These are phyloP conservation scores for Lissonota sp. DNA, from an alignment of 2,888 invertebrate species.

Conservation along the genomic window DNA sequence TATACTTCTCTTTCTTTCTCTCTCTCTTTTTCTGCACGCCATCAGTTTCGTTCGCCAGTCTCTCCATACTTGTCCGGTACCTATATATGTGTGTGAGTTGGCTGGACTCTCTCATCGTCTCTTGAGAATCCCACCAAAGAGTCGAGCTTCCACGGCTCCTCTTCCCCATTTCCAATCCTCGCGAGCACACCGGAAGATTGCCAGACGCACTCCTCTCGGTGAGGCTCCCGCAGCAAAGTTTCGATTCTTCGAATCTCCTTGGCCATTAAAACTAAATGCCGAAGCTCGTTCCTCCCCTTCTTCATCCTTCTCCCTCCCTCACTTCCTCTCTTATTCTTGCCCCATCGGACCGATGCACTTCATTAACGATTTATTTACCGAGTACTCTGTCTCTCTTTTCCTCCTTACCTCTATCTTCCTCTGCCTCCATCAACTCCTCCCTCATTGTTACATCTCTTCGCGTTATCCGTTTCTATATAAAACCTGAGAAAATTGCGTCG, in stretches of 20 bases:
- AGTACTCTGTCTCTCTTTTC: slow-evolving; percentile 26
- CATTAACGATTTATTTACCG: slow-evolving; percentile 65
- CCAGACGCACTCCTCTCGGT: slow-evolving; percentile 57
- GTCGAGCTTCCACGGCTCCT: slow-evolving; percentile 10
- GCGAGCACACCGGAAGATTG: slow-evolving; percentile 63
- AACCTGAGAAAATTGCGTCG: slow-evolving; percentile 53
- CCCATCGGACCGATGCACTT: slow-evolving; percentile 54
- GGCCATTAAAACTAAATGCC: slow-evolving; percentile 65
- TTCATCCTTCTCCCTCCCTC: not conserved
- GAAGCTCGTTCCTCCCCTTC: slow-evolving; percentile 41
- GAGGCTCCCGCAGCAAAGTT: slow-evolving; percentile 57
- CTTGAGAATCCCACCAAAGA: slow-evolving; percentile 56
- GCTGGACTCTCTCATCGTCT: slow-evolving; percentile 36
- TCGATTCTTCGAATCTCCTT: slow-evolving; percentile 62
- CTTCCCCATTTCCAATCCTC: slow-evolving; percentile 47
- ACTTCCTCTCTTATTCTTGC: not conserved
- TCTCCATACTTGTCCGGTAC: slow-evolving; percentile 56
- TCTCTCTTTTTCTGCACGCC: slow-evolving; percentile 40
- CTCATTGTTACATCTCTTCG: slow-evolving; percentile 59
- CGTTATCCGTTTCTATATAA: slow-evolving; percentile 51
- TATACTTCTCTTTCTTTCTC: slow-evolving; percentile 24
- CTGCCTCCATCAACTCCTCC: slow-evolving; percentile 57
- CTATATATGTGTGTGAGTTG: slow-evolving; percentile 12
- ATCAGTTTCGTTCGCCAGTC: slow-evolving; percentile 38
- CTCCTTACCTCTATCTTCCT: slow-evolving; percentile 2